phyloP scores from a whole-genome alignment of 1,140 invertebrate species.

The Dreissena rostriformis region DNA sequence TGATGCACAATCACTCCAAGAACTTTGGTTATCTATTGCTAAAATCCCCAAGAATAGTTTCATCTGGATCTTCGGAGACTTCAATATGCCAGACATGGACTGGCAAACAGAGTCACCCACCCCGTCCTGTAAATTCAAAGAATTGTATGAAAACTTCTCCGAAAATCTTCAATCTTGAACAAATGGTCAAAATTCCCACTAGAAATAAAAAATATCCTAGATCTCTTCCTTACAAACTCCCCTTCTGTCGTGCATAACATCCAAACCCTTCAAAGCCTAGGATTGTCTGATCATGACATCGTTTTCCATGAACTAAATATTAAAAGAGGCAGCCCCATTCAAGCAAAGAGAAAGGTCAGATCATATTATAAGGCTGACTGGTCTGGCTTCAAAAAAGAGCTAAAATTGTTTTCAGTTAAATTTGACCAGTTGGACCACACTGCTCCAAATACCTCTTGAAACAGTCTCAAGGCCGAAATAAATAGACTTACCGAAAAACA shows the following conservation, averaged over 20 bases:
- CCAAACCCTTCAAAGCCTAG: conserved; percentile 28
- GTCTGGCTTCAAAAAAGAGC: neutral
- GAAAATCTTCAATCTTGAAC: conserved; percentile 27
- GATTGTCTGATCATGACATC: conserved; percentile 47
- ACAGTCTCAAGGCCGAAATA: neutral
- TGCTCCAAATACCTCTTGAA: neutral
- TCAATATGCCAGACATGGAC: conserved; percentile 31
- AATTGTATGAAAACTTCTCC: neutral
- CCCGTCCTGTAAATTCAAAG: neutral
- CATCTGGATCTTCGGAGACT: conserved; percentile 23
- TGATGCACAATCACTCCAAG: conserved; percentile 5
- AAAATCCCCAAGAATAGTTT: conserved; percentile 29
- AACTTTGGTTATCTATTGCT: conserved; percentile 12
- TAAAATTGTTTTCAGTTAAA: neutral
- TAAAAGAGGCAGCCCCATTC: conserved; percentile 4
- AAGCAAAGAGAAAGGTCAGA: conserved; percentile 14
- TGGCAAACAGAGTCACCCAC: neutral
- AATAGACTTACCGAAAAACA: neutral
- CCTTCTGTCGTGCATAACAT: conserved; percentile 17
- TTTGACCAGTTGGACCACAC: neutral
- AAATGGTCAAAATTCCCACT: conserved; percentile 28
- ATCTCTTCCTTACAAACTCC: conserved; percentile 1
- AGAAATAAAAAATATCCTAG: conserved; percentile 4
- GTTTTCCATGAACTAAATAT: conserved; percentile 36
- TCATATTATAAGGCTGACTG: conserved; percentile 19